Percentiles rank a stretch among this genome's conserved stretches.
phyloP scores from a whole-genome alignment of 2,113 vertebrate species.

The Labeo rohita region DNA sequence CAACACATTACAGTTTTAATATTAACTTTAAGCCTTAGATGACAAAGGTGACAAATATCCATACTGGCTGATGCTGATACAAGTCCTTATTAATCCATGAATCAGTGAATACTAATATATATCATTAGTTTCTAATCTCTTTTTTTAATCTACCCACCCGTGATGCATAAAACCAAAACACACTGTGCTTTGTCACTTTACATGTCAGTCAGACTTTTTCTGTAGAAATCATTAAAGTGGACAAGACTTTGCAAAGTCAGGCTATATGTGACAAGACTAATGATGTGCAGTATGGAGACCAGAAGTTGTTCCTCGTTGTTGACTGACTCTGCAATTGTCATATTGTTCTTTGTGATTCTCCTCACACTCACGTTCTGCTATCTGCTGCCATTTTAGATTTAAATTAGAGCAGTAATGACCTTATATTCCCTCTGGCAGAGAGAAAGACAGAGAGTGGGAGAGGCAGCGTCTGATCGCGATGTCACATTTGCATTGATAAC shows the following conservation, averaged over 20 bases:
- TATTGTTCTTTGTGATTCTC: constrained; percentile 29
- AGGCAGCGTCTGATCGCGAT: background rate
- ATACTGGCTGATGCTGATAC: background rate
- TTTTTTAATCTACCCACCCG: background rate
- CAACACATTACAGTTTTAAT: background rate
- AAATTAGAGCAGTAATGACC: constrained; percentile 46
- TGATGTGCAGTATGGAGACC: background rate
- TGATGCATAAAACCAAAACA: background rate
- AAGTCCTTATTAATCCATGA: too few species aligned
- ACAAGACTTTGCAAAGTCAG: background rate
- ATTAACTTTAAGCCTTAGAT: background rate
- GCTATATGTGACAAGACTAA: background rate
- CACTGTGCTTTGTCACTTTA: background rate
- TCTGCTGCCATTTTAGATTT: constrained; percentile 17
- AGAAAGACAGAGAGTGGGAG: background rate
- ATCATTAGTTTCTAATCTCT: too few species aligned
- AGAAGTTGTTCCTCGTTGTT: constrained; percentile 1
- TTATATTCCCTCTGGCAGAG: constrained; percentile 37
- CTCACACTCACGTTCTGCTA: constrained; percentile 2
- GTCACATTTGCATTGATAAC: constrained; percentile 38
- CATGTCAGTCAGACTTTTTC: background rate
- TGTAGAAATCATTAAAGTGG: background rate
- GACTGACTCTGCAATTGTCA: background rate
- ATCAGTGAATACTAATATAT: too few species aligned
- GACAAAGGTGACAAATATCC: background rate